phyloP scores from a whole-genome alignment of 2,113 vertebrate species.

The Megaceryle torquata region DNA sequence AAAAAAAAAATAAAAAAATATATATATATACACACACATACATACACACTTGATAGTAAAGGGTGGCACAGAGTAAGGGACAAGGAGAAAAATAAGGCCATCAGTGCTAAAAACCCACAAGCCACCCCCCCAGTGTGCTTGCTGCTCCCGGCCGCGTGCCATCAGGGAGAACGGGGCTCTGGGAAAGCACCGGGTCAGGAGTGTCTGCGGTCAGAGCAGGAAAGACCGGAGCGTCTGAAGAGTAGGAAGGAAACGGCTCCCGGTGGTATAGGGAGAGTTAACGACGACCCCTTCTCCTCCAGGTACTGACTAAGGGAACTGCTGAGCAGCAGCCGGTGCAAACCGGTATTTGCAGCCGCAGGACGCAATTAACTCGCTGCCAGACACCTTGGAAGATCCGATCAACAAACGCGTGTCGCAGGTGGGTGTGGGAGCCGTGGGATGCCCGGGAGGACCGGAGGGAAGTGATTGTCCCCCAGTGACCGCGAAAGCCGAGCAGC shows the following conservation, averaged over 20 bases:
- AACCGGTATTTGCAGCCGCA: background rate
- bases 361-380: background rate
- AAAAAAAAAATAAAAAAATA: too few relatives aligned
- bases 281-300: background rate
- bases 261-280: fast-evolving
- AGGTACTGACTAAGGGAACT: too few relatives aligned
- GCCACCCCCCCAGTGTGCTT: too few relatives aligned
- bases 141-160: background rate
- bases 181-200: background rate
- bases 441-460: too few relatives aligned
- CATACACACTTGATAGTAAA: too few relatives aligned
- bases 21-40: too few relatives aligned
- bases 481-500: too few relatives aligned
- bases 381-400: background rate
- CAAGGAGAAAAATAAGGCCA: background rate
- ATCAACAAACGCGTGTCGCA: fast-evolving
- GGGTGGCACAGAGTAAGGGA: background rate
- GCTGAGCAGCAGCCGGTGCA: background rate
- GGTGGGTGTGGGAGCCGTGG: background rate
- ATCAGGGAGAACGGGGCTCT: background rate
- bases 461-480: background rate
- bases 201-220: background rate
- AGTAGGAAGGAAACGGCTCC: too few relatives aligned
- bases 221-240: background rate
- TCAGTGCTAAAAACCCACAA: background rate